phyloP scores from a whole-genome alignment of 2,888 invertebrate species.

The Lucinisca nassula region DNA sequence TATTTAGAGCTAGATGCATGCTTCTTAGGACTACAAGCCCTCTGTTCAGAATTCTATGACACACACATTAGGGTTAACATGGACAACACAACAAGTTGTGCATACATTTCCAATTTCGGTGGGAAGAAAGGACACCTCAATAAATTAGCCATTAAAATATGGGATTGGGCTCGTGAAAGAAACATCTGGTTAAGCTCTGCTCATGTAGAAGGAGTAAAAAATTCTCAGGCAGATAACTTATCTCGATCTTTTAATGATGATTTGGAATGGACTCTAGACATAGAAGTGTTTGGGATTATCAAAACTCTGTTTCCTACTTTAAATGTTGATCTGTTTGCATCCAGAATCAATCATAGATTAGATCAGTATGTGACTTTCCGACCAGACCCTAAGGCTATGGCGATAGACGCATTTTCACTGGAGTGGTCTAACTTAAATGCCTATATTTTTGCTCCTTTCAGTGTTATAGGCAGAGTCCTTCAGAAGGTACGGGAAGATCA shows the following conservation, averaged over 20 bases:
- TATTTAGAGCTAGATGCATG: slow-evolving; percentile 48
- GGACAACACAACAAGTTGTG: slow-evolving; percentile 49
- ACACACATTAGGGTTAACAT: slow-evolving; percentile 39
- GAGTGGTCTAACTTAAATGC: background rate
- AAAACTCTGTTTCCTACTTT: background rate
- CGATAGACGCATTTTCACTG: background rate
- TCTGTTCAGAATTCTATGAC: background rate
- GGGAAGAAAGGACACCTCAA: background rate
- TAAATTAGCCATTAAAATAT: slow-evolving; percentile 21
- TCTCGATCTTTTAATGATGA: background rate
- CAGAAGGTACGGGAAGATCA: background rate
- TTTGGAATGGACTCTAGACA: background rate
- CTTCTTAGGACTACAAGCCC: slow-evolving; percentile 31
- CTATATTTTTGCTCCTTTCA: background rate
- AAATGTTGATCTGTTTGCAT: background rate
- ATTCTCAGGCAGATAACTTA: background rate
- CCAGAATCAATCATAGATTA: background rate
- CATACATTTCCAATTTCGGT: slow-evolving; percentile 49
- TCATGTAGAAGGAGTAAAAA: no score
- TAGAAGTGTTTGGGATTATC: background rate
- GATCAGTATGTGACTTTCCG: background rate
- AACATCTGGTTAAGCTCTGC: background rate
- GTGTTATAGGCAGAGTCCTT: background rate
- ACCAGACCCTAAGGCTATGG: background rate
- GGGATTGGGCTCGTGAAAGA: slow-evolving; percentile 23